These are phyloP conservation scores for Danio jaintianensis DNA, from an alignment of 2,797 vertebrate genomes.

Conservation along the genomic window DNA sequence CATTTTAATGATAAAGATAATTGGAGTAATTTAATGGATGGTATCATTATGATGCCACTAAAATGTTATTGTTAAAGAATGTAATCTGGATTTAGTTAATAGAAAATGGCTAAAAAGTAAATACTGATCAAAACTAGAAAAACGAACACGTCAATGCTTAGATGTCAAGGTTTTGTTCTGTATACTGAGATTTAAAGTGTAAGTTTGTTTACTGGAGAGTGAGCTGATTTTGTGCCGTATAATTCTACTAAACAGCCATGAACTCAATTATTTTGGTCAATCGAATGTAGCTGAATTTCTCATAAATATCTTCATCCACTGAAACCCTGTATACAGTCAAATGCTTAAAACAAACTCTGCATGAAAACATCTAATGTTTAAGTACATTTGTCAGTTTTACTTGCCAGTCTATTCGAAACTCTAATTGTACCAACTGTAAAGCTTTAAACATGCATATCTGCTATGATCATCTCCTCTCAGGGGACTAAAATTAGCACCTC, in stretches of 20 bases:
- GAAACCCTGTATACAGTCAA: background rate
- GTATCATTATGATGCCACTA: background rate
- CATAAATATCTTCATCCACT: too few relatives aligned
- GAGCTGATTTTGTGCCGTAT: background rate
- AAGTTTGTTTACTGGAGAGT: background rate
- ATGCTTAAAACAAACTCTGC: background rate
- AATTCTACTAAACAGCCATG: background rate
- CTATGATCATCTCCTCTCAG: conserved; percentile 52
- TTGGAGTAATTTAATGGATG: too few relatives aligned
- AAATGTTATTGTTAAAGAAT: background rate
- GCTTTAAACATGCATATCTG: conserved; percentile 39
- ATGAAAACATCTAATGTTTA: background rate
- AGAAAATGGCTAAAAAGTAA: background rate
- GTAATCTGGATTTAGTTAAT: background rate
- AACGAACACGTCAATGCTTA: background rate
- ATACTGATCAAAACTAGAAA: background rate
- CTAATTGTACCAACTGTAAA: conserved; percentile 16
- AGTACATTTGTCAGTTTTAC: conserved; percentile 11
- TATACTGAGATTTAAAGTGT: background rate
- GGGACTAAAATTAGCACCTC: conserved; percentile 73
- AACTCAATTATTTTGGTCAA: conserved; percentile 14
- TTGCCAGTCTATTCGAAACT: conserved; percentile 1
- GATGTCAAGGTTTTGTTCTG: background rate
- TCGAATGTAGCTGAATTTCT: background rate
- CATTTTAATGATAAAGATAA: too few relatives aligned